Percentiles rank a stretch among this genome's conserved stretches.
These are phyloP conservation scores for Leucopsar rothschildi DNA, from an alignment of 2,113 vertebrate genomes.

Conservation along the genomic window DNA sequence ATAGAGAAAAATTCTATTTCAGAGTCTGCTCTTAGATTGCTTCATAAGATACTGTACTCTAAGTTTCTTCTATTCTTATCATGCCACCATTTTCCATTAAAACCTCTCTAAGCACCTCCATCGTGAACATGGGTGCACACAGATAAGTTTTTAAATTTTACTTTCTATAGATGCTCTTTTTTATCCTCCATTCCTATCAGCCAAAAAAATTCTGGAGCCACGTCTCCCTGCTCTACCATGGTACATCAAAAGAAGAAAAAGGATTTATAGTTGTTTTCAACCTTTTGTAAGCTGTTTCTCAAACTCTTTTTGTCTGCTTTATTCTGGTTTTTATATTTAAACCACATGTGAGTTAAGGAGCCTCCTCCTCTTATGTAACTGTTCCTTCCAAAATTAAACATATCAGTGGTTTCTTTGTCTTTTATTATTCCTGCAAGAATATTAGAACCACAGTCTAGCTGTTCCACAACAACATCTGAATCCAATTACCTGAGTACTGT, in stretches of 20 bases:
- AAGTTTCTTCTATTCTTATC: background rate
- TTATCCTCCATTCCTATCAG: background rate
- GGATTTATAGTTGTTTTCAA: background rate
- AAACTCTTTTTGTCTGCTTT: background rate
- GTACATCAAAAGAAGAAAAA: background rate
- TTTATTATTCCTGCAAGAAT: constrained; percentile 1
- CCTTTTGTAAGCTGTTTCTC: background rate
- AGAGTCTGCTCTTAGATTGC: background rate
- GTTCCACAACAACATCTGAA: constrained; percentile 4
- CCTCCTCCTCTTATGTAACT: background rate
- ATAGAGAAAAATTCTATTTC: background rate
- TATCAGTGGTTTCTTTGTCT: background rate
- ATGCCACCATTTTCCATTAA: background rate
- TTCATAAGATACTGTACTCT: background rate
- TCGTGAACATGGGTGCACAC: background rate
- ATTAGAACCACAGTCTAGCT: background rate
- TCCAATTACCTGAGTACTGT: background rate
- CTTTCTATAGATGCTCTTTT: background rate
- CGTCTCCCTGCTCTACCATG: background rate
- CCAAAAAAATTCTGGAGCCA: background rate
- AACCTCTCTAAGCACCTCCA: background rate
- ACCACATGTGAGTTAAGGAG: background rate
- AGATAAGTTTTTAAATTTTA: background rate
- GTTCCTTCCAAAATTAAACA: background rate
- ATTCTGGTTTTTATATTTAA: constrained; percentile 9